Percentiles rank a stretch among this genome's conserved stretches.
Evolutionary conservation across 1,140 invertebrate species (phyloP).

Genomic region (Condylostylus longicornis): DNA sequence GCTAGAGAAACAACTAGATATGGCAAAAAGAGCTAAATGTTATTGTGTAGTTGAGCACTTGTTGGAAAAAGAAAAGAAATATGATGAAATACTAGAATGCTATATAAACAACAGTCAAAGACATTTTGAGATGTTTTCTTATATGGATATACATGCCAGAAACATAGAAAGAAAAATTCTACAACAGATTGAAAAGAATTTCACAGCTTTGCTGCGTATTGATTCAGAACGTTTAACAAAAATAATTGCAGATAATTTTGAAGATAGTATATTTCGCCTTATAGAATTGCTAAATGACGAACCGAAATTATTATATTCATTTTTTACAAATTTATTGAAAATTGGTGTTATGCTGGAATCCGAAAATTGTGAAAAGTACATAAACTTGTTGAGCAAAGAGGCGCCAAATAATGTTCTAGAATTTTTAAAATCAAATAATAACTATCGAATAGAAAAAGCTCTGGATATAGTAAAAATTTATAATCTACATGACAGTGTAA

Average conservation of each 20-base stretch:
- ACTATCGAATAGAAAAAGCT: slow-evolving; percentile 28
- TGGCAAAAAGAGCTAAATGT: slow-evolving; percentile 32
- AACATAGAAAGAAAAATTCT: slow-evolving; percentile 32
- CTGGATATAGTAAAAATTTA: slow-evolving; percentile 31
- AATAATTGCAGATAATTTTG: slow-evolving; percentile 36
- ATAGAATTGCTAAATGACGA: slow-evolving; percentile 31
- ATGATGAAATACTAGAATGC: slow-evolving; percentile 33
- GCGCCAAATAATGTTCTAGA: slow-evolving; percentile 18
- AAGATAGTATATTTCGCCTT: slow-evolving; percentile 26
- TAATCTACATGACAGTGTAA: slow-evolving; percentile 27
- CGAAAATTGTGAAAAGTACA: slow-evolving; percentile 42
- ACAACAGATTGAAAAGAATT: slow-evolving; percentile 33
- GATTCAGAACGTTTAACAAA: slow-evolving; percentile 36
- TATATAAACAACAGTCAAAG: slow-evolving; percentile 39
- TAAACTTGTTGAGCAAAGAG: slow-evolving; percentile 53
- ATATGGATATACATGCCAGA: slow-evolving; percentile 52
- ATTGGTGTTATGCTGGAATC: slow-evolving; percentile 37
- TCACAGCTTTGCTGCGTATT: slow-evolving; percentile 29
- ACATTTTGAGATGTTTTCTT: slow-evolving; percentile 55
- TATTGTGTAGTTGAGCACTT: slow-evolving; percentile 35
- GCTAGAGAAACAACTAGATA: slow-evolving; percentile 26
- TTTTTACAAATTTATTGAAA: slow-evolving; percentile 46
- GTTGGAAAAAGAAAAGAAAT: slow-evolving; percentile 32
- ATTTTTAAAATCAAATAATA: slow-evolving; percentile 18
- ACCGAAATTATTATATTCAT: slow-evolving; percentile 38